A percentile compares a stretch with the other conserved stretches of the same genome.
Conservation (phyloP, 2,113 vertebrate species). For the Rhinoderma darwinii region DNA sequence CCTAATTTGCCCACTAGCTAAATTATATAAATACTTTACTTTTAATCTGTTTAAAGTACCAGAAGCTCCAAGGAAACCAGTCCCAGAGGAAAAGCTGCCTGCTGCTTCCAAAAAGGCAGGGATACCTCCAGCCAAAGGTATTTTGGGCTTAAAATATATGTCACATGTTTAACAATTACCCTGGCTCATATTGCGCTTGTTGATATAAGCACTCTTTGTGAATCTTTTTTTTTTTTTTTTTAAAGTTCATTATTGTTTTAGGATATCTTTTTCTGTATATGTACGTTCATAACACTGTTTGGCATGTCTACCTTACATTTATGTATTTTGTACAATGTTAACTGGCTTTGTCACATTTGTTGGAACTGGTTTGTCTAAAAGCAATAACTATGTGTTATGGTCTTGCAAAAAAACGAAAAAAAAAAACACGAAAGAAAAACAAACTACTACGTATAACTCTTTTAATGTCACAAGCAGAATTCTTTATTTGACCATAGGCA, state of each 20-base stretch:
- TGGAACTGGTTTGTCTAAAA: not conserved
- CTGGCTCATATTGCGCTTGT: not conserved
- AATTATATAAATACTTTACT: constrained; percentile 15
- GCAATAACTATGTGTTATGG: not conserved
- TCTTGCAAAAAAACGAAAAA: too few relatives aligned
- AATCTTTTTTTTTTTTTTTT: not conserved
- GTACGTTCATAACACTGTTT: not conserved
- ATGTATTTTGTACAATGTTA: not conserved
- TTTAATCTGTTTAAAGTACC: constrained; percentile 74
- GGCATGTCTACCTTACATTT: not conserved
- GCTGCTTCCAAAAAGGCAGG: constrained; percentile 70
- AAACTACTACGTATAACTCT: not conserved
- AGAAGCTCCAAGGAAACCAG: constrained; percentile 75
- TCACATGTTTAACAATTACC: not conserved
- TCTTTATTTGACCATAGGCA: not conserved
- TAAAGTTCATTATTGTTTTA: not conserved
- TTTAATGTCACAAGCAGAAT: not conserved
- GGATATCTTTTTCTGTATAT: not conserved
- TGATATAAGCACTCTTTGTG: not conserved
- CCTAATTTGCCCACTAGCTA: not conserved
- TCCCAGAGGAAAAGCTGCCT: constrained; percentile 76
- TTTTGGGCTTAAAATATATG: constrained; percentile 15
- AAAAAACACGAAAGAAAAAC: too few relatives aligned
- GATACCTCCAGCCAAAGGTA: constrained; percentile 75
- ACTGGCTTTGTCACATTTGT: not conserved